Percentiles rank a stretch among this genome's conserved stretches.
phyloP scores from a whole-genome alignment of 2,888 invertebrate species.

The Xestoiulus laeticollis region DNA sequence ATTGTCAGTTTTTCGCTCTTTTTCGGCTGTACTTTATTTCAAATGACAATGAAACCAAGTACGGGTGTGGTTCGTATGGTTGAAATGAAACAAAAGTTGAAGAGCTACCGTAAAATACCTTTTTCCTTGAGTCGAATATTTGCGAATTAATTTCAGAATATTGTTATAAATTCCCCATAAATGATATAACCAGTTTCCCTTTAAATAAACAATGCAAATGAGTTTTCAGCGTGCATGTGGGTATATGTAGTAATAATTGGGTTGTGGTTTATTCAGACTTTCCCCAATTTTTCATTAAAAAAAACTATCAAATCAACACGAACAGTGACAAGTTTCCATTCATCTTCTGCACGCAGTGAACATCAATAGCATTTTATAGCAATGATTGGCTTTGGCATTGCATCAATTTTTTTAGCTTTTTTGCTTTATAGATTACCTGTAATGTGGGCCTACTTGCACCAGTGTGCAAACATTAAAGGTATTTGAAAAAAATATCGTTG shows the following conservation, averaged over 20 bases:
- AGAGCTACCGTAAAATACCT: neutral
- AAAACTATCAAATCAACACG: neutral
- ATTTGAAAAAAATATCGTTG: neutral
- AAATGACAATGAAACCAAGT: constrained; percentile 8
- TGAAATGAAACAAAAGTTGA: neutral
- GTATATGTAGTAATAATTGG: neutral
- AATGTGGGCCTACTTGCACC: neutral
- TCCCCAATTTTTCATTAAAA: neutral
- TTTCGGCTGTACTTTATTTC: neutral
- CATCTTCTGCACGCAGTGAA: neutral
- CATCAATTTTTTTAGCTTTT: neutral
- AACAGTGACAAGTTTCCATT: constrained; percentile 5
- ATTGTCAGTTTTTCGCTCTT: neutral
- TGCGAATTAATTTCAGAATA: neutral
- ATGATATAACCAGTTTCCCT: neutral
- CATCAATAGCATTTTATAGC: neutral
- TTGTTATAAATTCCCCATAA: neutral
- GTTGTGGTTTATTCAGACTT: neutral
- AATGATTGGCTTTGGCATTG: neutral
- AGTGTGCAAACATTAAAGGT: neutral
- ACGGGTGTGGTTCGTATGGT: neutral
- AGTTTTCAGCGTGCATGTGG: neutral
- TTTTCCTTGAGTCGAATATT: neutral
- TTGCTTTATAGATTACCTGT: neutral
- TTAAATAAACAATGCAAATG: neutral